Conservation (phyloP, 2,113 vertebrate genomes). For the Dicerorhinus sumatrensis region DNA sequence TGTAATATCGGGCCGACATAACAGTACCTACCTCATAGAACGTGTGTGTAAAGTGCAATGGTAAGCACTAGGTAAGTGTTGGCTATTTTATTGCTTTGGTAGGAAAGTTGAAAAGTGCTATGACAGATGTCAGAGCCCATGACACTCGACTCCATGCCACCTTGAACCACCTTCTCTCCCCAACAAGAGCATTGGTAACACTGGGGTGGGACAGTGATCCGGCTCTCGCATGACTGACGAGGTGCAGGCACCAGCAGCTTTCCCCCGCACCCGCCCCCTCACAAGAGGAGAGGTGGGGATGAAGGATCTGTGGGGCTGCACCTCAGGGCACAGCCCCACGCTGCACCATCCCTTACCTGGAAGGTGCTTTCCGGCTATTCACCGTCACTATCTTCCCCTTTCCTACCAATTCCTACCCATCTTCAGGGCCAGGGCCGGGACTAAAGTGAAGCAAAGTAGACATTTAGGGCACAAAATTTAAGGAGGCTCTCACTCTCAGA, state of each 20-base stretch:
- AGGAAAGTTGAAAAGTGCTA: not conserved
- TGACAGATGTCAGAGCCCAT: not conserved
- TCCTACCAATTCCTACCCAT: not conserved
- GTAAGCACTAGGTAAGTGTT: not conserved
- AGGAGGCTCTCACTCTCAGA: not conserved
- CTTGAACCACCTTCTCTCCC: not conserved
- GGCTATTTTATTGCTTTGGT: not conserved
- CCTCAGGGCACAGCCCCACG: not conserved
- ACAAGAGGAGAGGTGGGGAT: too few species aligned
- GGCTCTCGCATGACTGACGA: not conserved
- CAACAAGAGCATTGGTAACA: not conserved
- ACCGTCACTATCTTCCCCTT: not conserved
- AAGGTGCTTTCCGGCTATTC: not conserved
- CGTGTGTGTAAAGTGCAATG: not conserved
- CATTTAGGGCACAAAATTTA: not conserved
- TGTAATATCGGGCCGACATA: not conserved
- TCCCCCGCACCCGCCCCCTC: not conserved
- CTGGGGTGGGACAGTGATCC: not conserved
- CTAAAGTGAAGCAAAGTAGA: not conserved
- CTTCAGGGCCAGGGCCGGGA: not conserved
- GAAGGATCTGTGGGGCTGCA: not conserved
- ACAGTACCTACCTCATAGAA: not conserved
- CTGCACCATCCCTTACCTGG: not conserved
- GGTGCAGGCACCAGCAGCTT: not conserved
- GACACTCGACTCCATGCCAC: not conserved